Evolutionary conservation across 2,113 vertebrate species (phyloP).

Genomic region (Sander lucioperca): DNA sequence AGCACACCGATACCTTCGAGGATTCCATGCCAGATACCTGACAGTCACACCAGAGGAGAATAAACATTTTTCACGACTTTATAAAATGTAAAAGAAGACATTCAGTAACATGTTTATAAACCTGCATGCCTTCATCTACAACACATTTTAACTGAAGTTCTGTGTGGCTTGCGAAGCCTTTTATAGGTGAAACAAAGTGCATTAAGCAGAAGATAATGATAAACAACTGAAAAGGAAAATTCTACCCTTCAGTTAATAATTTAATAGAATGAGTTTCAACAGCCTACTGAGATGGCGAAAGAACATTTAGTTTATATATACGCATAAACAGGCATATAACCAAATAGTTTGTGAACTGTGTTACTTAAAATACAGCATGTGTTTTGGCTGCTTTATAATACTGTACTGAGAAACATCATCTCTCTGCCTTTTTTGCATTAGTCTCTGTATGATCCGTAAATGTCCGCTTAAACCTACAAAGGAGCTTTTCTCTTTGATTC

Average conservation of each 20-base stretch:
- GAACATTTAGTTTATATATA: neutral
- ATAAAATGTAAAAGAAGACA: neutral
- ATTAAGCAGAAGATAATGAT: neutral
- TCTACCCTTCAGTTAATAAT: neutral
- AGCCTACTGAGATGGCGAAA: neutral
- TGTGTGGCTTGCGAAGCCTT: neutral
- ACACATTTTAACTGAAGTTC: neutral
- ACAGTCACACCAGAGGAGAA: conserved; percentile 5
- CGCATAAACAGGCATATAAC: neutral
- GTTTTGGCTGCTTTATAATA: neutral
- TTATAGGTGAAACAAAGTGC: conserved; percentile 5
- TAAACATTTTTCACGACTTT: neutral
- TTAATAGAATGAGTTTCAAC: neutral
- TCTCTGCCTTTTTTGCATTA: neutral
- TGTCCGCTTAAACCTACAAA: conserved; percentile 23
- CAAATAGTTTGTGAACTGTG: neutral
- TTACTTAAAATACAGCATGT: neutral
- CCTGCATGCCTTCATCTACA: neutral
- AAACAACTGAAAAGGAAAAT: neutral
- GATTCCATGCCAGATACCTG: conserved; percentile 99
- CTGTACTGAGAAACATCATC: neutral
- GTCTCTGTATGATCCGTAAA: neutral
- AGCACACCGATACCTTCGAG: conserved; percentile 97
- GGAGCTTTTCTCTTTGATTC: conserved; percentile 31
- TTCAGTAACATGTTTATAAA: neutral